Percentiles rank a stretch among this genome's conserved stretches.
phyloP scores from a whole-genome alignment of 1,140 invertebrate genomes.

The Musca vetustissima region DNA sequence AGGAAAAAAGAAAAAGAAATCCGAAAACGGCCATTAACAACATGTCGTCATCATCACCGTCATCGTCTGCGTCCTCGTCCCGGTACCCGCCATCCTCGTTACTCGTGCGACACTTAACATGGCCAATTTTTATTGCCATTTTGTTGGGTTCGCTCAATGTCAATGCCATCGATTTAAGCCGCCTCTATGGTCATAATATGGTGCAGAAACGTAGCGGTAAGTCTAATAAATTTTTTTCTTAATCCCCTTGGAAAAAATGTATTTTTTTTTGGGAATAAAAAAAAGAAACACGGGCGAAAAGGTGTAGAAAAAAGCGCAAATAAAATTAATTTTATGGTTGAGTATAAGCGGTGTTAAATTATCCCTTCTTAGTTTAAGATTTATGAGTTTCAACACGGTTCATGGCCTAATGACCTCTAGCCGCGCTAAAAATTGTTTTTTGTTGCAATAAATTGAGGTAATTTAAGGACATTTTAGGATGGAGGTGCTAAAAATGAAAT shows the following conservation, averaged over 20 bases:
- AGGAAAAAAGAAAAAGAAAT: constrained; percentile 16
- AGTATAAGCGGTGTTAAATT: no score
- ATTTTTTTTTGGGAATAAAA: no score
- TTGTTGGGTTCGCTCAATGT: constrained; percentile 41
- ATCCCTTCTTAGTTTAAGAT: no score
- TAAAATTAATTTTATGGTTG: not conserved
- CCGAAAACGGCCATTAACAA: not conserved
- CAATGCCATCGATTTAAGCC: constrained; percentile 54
- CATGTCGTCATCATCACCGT: constrained; percentile 3
- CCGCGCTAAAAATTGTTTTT: no score
- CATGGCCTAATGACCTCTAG: no score
- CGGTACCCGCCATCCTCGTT: constrained; percentile 9
- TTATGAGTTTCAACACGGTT: no score
- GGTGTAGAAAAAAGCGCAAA: not conserved
- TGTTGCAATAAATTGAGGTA: no score
- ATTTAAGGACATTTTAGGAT: no score
- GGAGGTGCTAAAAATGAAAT: no score
- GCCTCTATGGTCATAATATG: constrained; percentile 51
- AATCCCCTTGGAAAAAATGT: not conserved
- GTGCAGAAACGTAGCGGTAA: constrained; percentile 54
- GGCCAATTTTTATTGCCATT: constrained; percentile 43
- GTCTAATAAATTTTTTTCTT: constrained; percentile 21
- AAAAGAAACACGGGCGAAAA: not conserved
- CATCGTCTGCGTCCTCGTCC: not conserved
- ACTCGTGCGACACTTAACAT: constrained; percentile 36